Evolutionary conservation across 1,140 invertebrate species (phyloP), one percentile per base, ranked within the genome.

Genomic region (Diploscapter pachys): DNA sequence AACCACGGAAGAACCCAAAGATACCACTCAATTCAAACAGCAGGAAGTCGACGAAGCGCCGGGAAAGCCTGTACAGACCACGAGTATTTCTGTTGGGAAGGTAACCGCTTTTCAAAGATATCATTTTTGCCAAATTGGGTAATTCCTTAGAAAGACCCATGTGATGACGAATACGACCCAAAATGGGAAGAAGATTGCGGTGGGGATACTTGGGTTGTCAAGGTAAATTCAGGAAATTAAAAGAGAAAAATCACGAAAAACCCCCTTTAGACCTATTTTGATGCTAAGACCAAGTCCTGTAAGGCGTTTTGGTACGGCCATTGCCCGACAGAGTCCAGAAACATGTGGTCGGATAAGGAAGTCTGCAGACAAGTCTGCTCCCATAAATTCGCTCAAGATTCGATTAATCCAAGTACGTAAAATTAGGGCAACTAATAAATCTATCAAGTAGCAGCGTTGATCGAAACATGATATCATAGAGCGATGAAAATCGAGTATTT

Each of bases 111-210:
- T 31, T 64, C 31, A 1, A 6, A 31, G 6, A 64, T 9, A 50
- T 64, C 31, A 13, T 5, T 50, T 31, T 8, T 64, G 13, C 1
- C 63, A 64, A 6, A 48, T 48, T 13, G 0, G 13, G 31, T 48
- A 64, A 64, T 8, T 1, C 6, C 63, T 8, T 8, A 54, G 11
- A 64, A 63, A 52, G 79, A 76, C 57, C 59, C 71, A 9, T 82
- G 81, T 71, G 62, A 76, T 13, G 81, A 83, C 50, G 76, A 67
- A 31, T 82, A 83, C 64, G 79, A 82, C 71, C 65, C 81, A 31
- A 63, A 73, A 64, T 77, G 72, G 70, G 65, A 72, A 70, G 55
- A 52, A 52, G 67, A 74, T 57, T 64, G 72, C 63, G 9, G 57
- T 11, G 66, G 68, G 31, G 68, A 67, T 49, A 53, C 69, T 57